Percentiles rank a stretch among this genome's conserved stretches.
Evolutionary conservation across 35 echinoderm and acorn worm genomes (phyloP).

Genomic region (Holothuria glaberrima): DNA sequence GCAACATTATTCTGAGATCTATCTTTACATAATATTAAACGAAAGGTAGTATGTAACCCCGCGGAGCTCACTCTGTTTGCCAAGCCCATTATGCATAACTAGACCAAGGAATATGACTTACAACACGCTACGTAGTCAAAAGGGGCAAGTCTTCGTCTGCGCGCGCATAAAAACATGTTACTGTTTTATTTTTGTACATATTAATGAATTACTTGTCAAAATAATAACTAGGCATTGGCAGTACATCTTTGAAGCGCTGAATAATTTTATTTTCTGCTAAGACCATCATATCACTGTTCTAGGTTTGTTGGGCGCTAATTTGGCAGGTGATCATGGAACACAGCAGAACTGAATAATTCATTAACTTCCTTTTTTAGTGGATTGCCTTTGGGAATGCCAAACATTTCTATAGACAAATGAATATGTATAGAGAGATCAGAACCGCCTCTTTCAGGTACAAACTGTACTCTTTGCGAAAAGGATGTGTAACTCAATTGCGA

Average conservation of each 20-base stretch:
- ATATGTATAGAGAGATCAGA: background rate
- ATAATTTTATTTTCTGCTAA: background rate
- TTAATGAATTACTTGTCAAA: background rate
- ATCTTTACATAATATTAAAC: too few relatives aligned
- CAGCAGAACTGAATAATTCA: background rate
- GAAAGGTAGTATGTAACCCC: background rate
- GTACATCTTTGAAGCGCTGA: background rate
- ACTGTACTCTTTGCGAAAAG: background rate
- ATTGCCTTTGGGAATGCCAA: background rate
- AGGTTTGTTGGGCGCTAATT: background rate
- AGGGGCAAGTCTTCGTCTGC: background rate
- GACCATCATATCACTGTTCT: background rate
- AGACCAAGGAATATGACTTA: background rate
- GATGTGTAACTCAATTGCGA: background rate
- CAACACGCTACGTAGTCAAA: background rate
- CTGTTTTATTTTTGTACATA: background rate
- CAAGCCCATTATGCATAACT: background rate
- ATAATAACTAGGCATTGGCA: background rate
- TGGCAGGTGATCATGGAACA: background rate
- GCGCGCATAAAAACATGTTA: background rate
- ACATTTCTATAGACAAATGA: background rate
- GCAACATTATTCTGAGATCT: too few relatives aligned
- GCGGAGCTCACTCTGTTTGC: background rate
- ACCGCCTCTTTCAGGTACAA: constrained; percentile 11
- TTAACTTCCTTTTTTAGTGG: background rate